These are phyloP conservation scores for Microcebus griseorufus DNA, from an alignment of 2,113 vertebrate genomes.

Conservation along the genomic window DNA sequence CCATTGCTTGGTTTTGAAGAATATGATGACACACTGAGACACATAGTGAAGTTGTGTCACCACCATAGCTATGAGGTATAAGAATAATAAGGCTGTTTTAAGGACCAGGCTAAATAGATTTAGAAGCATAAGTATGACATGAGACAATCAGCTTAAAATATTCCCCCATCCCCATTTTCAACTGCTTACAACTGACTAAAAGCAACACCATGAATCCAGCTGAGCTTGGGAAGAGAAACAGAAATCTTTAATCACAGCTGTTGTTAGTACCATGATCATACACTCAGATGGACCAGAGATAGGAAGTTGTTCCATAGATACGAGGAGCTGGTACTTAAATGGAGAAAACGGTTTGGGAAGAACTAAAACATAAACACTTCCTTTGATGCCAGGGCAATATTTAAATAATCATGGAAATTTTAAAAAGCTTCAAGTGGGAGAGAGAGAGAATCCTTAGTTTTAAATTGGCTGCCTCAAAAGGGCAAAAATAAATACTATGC, in stretches of 20 bases:
- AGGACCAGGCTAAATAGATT: background rate
- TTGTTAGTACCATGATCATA: fast-evolving
- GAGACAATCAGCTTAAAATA: background rate
- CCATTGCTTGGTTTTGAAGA: background rate
- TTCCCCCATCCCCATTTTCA: fast-evolving
- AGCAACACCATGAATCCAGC: background rate
- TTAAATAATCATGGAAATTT: background rate
- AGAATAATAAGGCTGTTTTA: background rate
- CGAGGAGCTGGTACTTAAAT: fast-evolving
- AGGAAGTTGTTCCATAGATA: fast-evolving
- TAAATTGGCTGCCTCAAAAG: background rate
- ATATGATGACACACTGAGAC: background rate
- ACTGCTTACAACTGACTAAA: background rate
- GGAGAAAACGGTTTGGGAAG: background rate
- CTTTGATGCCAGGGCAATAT: background rate
- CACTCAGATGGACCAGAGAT: fast-evolving
- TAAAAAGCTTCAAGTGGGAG: background rate
- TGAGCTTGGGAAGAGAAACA: background rate
- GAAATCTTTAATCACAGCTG: too few species aligned
- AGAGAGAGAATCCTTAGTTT: background rate
- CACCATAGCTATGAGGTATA: background rate
- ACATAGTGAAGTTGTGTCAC: background rate
- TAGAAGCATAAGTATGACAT: too few species aligned
- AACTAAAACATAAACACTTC: background rate
- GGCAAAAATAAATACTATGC: background rate